These are phyloP conservation scores for Suncus etruscus DNA, from an alignment of 2,113 vertebrate genomes.

Conservation along the genomic window DNA sequence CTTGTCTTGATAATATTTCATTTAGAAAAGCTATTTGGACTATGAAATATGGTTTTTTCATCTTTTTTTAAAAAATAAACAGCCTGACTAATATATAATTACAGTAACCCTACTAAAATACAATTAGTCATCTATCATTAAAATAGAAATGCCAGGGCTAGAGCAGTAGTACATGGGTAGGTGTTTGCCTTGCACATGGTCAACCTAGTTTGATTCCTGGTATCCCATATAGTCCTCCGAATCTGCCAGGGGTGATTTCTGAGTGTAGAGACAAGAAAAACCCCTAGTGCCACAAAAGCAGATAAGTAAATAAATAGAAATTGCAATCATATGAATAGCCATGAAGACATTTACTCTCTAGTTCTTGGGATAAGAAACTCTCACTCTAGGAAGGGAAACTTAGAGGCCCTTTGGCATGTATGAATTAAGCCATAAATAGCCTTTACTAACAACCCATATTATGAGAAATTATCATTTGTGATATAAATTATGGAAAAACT, in stretches of 20 bases:
- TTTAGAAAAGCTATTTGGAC: background rate
- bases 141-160: background rate
- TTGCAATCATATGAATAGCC: background rate
- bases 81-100: background rate
- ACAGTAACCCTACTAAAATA: background rate
- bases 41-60: background rate
- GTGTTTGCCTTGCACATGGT: no score
- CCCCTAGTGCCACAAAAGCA: no score
- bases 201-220: no score
- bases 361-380: background rate
- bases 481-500: background rate
- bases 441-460: background rate
- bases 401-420: background rate
- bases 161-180: no score
- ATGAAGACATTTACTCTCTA: background rate
- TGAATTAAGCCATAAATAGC: background rate
- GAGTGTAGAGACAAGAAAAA: no score
- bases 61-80: background rate
- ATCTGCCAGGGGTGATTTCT: no score
- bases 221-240: no score
- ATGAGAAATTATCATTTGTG: background rate
- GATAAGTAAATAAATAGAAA: no score
- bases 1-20: conserved; percentile 8
- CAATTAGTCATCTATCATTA: background rate
- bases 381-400: no score